phyloP scores from a whole-genome alignment of 2,113 vertebrate genomes.

The Pteronura brasiliensis region DNA sequence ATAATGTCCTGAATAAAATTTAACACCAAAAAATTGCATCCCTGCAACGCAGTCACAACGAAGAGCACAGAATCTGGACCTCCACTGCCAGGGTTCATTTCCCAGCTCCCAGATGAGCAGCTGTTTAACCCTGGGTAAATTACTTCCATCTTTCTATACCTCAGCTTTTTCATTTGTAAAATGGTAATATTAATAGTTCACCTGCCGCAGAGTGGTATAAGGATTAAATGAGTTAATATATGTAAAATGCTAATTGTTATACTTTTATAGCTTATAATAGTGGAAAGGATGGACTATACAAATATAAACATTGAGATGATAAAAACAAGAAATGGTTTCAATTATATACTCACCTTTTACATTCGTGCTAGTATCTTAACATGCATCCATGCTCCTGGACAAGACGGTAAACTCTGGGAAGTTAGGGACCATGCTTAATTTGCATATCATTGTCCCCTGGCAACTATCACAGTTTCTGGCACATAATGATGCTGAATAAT shows the following conservation, averaged over 20 bases:
- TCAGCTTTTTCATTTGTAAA: background rate
- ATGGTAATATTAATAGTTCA: background rate
- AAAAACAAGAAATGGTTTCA: background rate
- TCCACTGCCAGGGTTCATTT: background rate
- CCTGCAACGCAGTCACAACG: background rate
- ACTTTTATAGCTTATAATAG: background rate
- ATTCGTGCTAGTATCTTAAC: background rate
- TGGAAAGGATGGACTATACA: background rate
- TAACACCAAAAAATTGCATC: background rate
- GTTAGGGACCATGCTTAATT: background rate
- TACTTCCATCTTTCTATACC: background rate
- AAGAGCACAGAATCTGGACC: background rate
- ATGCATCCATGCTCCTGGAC: background rate
- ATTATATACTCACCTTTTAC: background rate
- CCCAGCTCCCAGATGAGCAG: background rate
- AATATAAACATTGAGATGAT: background rate
- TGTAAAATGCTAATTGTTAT: background rate
- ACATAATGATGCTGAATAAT: background rate
- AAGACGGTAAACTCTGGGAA: background rate
- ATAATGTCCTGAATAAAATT: background rate
- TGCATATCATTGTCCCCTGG: background rate
- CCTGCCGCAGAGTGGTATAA: background rate
- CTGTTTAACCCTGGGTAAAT: background rate
- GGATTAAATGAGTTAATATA: constrained; percentile 12
- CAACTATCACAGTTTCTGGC: background rate